Evolutionary conservation across 2,888 invertebrate genomes (phyloP), one percentile per base, ranked within the genome.

Genomic region (Agrotis ipsilon): DNA sequence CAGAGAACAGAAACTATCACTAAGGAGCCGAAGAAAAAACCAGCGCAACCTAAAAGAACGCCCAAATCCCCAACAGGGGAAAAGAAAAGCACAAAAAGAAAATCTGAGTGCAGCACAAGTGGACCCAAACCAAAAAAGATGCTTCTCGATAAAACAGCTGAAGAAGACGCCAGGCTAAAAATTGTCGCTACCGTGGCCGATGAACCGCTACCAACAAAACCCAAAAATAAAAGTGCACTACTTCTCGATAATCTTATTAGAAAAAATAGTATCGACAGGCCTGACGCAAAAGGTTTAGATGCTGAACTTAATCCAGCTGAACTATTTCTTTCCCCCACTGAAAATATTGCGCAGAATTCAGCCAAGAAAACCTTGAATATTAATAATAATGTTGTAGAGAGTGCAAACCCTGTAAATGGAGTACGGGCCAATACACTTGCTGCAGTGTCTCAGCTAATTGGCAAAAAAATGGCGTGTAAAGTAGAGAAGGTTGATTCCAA

Each of bases 211-310:
- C 85, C 88, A 54, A 68, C 86, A 19, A 96, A 94, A 84, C 93
- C 94, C 51, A 96, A 95, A 89, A 94, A 88, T 78, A 96, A 96
- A 89, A 96, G 96, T 81, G 96, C 95, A 11, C 86, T 96, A 61
- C 88, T 97, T 52, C 92, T 97, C n/a, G 97, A 97, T 83, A 96
- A 96, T 86, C 91, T 97, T 58, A 92, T 97, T 75, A 94, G 96
- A 76, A 97, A 97, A 89, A 97, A 97, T 85, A 97, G 96, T 86
- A 94, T 97, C 55, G 97, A 97, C 74, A 93, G 96, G 84, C 87
- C 91, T 13, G 94, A 93, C 52, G 87, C 95, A 78, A 91, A 94
- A 88, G 87, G 91, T 75, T 89, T 95, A 80, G 92, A 96, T 86
- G 90, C 90, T 84, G 89, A 95, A 86, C 78, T 93, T 72, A 92